Conservation (phyloP, 2,888 invertebrate species). For the Baronia brevicornis region DNA sequence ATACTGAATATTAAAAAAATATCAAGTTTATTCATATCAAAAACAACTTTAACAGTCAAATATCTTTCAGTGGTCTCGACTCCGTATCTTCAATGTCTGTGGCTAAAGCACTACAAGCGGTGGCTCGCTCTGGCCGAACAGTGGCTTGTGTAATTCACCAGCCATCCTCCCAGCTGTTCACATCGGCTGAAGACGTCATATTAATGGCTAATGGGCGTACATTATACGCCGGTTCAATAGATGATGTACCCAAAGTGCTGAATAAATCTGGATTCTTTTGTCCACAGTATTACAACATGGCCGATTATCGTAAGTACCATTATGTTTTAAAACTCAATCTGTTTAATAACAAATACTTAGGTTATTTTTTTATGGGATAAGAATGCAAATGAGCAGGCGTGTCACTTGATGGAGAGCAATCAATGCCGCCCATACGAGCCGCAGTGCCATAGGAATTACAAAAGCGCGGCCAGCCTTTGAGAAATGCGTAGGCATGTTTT, state of each 20-base stretch:
- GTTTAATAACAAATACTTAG: too few relatives aligned
- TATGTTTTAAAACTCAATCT: neutral
- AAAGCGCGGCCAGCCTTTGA: too few relatives aligned
- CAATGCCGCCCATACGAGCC: too few relatives aligned
- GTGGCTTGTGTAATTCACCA: constrained; percentile 88
- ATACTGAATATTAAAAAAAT: neutral
- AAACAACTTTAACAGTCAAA: too few relatives aligned
- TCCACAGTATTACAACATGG: constrained; percentile 86
- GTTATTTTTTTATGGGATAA: too few relatives aligned
- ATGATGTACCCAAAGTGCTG: constrained; percentile 76
- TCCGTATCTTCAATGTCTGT: constrained; percentile 81
- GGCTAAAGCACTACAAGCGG: constrained; percentile 75
- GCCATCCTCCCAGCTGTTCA: constrained; percentile 84
- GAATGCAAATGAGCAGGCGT: too few relatives aligned
- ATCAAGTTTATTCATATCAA: neutral
- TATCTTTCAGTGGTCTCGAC: constrained; percentile 72
- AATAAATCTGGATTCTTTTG: constrained; percentile 77
- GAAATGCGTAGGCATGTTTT: too few relatives aligned
- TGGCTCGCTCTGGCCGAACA: constrained; percentile 80
- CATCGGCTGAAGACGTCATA: constrained; percentile 83
- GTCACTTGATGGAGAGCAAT: too few relatives aligned
- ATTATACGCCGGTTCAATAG: constrained; percentile 79
- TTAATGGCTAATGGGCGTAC: constrained; percentile 80
- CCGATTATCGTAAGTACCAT: constrained; percentile 80
- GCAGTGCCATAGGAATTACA: too few relatives aligned